Percentiles rank a stretch among this genome's conserved stretches.
phyloP scores from a whole-genome alignment of 2,888 invertebrate genomes.

The Beris chalybata region DNA sequence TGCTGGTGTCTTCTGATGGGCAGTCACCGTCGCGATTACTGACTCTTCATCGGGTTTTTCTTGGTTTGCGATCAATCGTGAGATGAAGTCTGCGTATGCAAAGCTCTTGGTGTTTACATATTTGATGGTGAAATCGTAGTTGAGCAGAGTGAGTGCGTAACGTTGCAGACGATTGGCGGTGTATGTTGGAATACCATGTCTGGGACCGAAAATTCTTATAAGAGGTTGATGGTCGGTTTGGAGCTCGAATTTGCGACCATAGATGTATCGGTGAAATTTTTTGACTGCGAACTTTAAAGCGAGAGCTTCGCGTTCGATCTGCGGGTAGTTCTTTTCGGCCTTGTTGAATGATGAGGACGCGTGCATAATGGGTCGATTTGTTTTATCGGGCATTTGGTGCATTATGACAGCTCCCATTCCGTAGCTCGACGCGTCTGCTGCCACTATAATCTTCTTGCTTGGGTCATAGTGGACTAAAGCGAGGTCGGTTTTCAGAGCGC shows the following conservation, averaged over 20 bases:
- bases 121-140: conserved; percentile 40
- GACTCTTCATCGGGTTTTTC: background rate
- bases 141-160: conserved; percentile 40
- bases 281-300: conserved; percentile 45
- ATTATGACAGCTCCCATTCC: conserved; percentile 38
- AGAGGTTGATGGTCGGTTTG: conserved; percentile 44
- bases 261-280: conserved; percentile 47
- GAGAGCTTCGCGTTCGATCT: conserved; percentile 45
- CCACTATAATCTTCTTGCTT: background rate
- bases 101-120: background rate
- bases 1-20: background rate
- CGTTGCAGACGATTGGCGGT: conserved; percentile 41
- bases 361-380: conserved; percentile 45
- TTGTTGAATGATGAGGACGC: conserved; percentile 45
- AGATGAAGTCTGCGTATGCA: background rate
- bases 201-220: conserved; percentile 45
- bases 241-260: conserved; percentile 45
- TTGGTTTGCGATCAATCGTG: background rate
- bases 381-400: conserved; percentile 43
- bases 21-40: background rate
- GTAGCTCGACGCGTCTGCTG: background rate
- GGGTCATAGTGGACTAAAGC: background rate
- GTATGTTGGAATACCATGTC: conserved; percentile 41
- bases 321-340: conserved; percentile 47
- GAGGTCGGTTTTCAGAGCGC: background rate